Evolutionary conservation across 2,888 invertebrate species (phyloP).

Genomic region (Meteorus colon): DNA sequence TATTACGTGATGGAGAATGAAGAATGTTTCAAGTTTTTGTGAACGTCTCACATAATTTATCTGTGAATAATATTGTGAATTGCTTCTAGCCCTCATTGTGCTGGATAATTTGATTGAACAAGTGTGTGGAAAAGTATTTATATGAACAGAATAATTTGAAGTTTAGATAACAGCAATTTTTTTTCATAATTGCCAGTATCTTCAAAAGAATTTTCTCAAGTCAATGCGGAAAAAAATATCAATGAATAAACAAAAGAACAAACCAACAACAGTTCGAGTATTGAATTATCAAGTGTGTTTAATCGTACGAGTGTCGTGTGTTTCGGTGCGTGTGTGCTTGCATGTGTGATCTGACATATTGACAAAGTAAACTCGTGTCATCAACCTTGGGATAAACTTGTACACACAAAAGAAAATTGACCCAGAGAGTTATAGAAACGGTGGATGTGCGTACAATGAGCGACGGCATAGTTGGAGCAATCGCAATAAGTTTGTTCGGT

Average conservation of each 20-base stretch:
- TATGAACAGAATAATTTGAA: background rate
- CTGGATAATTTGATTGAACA: background rate
- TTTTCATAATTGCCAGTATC: background rate
- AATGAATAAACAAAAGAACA: background rate
- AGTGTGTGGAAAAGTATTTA: background rate
- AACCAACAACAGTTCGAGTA: background rate
- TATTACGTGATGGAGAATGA: background rate
- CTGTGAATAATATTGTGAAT: background rate
- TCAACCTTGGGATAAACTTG: constrained; percentile 9
- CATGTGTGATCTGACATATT: background rate
- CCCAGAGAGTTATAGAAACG: background rate
- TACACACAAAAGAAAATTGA: background rate
- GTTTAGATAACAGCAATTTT: background rate
- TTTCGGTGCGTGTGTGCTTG: constrained; percentile 1
- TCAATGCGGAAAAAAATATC: background rate
- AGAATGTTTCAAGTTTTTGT: background rate
- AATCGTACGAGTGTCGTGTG: background rate
- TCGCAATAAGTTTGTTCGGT: constrained; percentile 70
- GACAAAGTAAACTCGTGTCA: constrained; percentile 6
- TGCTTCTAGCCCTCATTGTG: background rate
- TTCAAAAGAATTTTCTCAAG: background rate
- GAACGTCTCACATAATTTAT: background rate
- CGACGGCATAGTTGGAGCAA: constrained; percentile 70
- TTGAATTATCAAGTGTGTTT: constrained; percentile 6
- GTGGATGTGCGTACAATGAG: constrained; percentile 59